Conservation (phyloP, 2,888 invertebrate genomes). For the Torymus aiolomorphi region DNA sequence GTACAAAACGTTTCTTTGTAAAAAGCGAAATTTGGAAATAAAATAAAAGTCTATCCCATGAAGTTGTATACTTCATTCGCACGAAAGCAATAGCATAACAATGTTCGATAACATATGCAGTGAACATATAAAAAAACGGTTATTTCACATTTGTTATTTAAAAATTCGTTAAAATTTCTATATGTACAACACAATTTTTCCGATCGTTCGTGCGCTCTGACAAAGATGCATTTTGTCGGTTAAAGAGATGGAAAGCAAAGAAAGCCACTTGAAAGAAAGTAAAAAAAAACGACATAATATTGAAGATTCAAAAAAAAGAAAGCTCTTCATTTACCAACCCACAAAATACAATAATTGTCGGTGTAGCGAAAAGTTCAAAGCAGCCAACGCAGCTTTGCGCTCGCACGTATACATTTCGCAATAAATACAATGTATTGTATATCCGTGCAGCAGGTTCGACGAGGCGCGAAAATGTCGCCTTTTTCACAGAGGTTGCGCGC, state of each 20-base stretch:
- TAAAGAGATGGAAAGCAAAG: not conserved
- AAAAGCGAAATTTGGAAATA: conserved; percentile 20
- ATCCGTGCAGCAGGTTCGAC: too few relatives aligned
- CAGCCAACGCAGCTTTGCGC: not conserved
- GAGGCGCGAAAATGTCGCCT: conserved; percentile 13
- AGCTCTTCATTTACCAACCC: not conserved
- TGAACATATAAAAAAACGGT: conserved; percentile 6
- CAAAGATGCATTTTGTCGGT: conserved; percentile 17
- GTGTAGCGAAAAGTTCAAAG: not conserved
- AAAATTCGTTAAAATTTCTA: not conserved
- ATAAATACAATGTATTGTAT: not conserved
- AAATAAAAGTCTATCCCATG: conserved; percentile 18
- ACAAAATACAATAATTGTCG: conserved; percentile 1
- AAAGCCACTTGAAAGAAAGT: not conserved
- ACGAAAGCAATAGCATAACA: conserved; percentile 7
- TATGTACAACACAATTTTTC: conserved; percentile 14
- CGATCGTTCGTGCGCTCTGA: conserved; percentile 8
- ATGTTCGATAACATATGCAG: not conserved
- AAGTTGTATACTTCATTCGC: conserved; percentile 10
- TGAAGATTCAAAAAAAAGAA: not conserved
- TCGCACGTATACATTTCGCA: not conserved
- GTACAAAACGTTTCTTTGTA: conserved; percentile 37
- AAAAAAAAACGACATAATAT: not conserved
- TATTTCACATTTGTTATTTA: not conserved
- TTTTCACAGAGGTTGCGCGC: not conserved